Evolutionary conservation across 2,888 invertebrate species (phyloP).

Genomic region (Thereva unica): DNA sequence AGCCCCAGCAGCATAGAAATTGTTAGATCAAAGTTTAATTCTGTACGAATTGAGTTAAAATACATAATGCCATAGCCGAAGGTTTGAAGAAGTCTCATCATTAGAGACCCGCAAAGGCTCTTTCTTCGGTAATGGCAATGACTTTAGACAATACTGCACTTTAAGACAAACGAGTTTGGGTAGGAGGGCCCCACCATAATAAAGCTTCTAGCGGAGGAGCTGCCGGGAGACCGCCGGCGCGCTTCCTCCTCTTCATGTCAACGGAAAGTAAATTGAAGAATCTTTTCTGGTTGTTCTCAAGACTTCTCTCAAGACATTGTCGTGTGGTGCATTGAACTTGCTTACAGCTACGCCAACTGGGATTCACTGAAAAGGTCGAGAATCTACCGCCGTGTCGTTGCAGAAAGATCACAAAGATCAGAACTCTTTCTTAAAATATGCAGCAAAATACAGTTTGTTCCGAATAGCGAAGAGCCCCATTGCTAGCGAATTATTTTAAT

Average conservation of each 20-base stretch:
- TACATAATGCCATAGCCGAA: constrained; percentile 5
- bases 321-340: constrained; percentile 22
- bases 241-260: constrained; percentile 24
- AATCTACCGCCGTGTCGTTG: neutral
- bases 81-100: neutral
- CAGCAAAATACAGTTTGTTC: neutral
- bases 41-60: constrained; percentile 15
- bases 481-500: too few relatives aligned
- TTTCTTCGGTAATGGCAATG: constrained; percentile 17
- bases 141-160: constrained; percentile 28
- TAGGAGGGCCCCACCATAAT: constrained; percentile 5
- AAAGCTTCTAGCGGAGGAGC: neutral
- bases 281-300: constrained; percentile 5
- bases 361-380: constrained; percentile 4
- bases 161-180: constrained; percentile 19
- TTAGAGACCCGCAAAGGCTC: constrained; percentile 6
- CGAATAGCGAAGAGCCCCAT: too few relatives aligned
- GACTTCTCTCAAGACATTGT: constrained; percentile 25
- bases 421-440: constrained; percentile 27
- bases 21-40: neutral
- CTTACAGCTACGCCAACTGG: neutral
- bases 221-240: neutral
- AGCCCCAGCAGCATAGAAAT: constrained; percentile 7
- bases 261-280: constrained; percentile 33
- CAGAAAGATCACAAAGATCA: neutral